These are phyloP conservation scores for Phaedon cochleariae DNA, from an alignment of 2,888 invertebrate species.

Conservation along the genomic window DNA sequence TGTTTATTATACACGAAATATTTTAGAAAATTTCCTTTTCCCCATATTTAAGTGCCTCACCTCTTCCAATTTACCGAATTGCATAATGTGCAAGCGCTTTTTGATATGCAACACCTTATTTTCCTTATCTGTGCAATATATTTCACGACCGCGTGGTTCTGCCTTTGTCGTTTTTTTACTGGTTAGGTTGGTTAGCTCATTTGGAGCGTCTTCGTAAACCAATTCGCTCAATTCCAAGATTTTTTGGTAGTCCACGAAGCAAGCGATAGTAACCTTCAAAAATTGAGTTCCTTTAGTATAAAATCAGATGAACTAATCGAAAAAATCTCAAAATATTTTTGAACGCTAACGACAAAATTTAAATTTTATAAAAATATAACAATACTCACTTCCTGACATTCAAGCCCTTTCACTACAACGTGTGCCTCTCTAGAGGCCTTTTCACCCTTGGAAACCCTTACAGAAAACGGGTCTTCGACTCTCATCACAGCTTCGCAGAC, in stretches of 20 bases:
- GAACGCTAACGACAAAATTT: too few species aligned
- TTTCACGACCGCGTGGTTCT: too few species aligned
- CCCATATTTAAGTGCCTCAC: too few species aligned
- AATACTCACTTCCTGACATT: constrained; percentile 30
- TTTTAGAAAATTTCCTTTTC: not conserved
- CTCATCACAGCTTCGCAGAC: constrained; percentile 21
- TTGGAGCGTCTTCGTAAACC: constrained; percentile 30
- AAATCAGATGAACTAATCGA: too few species aligned
- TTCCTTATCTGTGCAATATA: constrained; percentile 25
- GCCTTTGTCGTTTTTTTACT: too few species aligned
- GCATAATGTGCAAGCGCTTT: constrained; percentile 37
- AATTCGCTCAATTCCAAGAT: constrained; percentile 35
- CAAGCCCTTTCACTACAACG: constrained; percentile 18
- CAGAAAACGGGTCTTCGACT: constrained; percentile 19
- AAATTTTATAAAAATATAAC: too few species aligned
- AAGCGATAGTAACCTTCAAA: constrained; percentile 35
- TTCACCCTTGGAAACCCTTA: not conserved
- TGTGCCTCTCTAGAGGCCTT: not conserved
- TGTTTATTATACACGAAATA: not conserved
- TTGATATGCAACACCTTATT: constrained; percentile 32
- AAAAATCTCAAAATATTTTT: not conserved
- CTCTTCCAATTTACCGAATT: constrained; percentile 35
- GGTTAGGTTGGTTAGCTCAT: too few species aligned
- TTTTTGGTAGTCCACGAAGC: constrained; percentile 35
- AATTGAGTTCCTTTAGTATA: not conserved